Evolutionary conservation across 1,140 invertebrate genomes (phyloP), one percentile per base, ranked within the genome.

Genomic region (Theocolax elegans): DNA sequence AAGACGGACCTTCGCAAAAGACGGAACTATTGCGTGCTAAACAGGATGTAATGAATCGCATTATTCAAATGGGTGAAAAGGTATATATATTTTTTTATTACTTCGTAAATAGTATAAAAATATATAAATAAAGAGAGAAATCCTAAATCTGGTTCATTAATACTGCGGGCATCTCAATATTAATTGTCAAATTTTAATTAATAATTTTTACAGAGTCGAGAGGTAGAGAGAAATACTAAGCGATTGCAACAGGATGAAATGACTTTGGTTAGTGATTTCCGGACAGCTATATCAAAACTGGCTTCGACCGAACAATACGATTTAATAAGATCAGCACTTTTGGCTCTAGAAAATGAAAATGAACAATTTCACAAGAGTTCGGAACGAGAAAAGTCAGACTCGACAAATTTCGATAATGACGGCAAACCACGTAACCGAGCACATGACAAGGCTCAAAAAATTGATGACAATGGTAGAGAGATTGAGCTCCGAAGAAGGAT

Each of bases 281-380:
- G 83, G 62, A 76, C 76, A 38, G 81, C 84, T 12, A 81, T 85
- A 19, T 81, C 82, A 13, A 84, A 87, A 64, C 75, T 88, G 10
- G 80, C 84, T 65, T 83, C 85, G 17, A 70, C 74, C 67, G 81
- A 87, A 66, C 78, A 86, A 71, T 74, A 79, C 17, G 75, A 84
- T 71, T 67, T 87, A 58, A 76, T 87, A 35, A 80, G 77, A 71
- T 83, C 81, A 31, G 81, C 86, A 1, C 48, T 89, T 8, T 76
- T 85, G 48, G 83, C 82, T n/a, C 53, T 89, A 54, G 86, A 88
- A 65, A 72, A 74, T 25, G 87, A 88, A 67, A 87, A 85, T 53
- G 73, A 87, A 44, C 76, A 60, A 13, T 15, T 44, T 1, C 29
- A 15, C 6, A 73, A 69, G 4, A 51, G 13, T 10, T 58, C 13